A percentile compares a stretch with the other conserved stretches of the same genome.
Evolutionary conservation across 1,140 invertebrate species (phyloP).

Genomic region (Calycopis cecrops): DNA sequence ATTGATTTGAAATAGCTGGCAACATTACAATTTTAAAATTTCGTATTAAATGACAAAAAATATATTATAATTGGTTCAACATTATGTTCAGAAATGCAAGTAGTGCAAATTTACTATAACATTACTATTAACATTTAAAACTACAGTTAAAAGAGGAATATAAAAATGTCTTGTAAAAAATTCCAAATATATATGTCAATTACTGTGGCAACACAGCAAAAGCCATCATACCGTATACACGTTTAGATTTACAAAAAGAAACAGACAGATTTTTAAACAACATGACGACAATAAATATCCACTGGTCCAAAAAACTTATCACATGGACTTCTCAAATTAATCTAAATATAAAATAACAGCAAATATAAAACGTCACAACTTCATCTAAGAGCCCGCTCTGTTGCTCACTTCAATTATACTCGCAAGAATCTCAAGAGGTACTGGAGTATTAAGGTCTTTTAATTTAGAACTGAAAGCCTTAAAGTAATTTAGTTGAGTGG

Average conservation of each 20-base stretch:
- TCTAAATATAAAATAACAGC: conserved; percentile 9
- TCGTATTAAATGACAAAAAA: too few species aligned
- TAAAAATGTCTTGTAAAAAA: conserved; percentile 7
- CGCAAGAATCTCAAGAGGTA: conserved; percentile 13
- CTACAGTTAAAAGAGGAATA: conserved; percentile 4
- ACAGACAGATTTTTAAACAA: neutral
- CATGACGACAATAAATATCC: conserved; percentile 1
- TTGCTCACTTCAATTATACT: neutral
- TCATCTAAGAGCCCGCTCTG: neutral
- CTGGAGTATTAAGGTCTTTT: conserved; percentile 10
- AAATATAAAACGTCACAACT: conserved; percentile 1
- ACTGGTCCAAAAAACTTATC: conserved; percentile 4
- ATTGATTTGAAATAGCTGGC: too few species aligned
- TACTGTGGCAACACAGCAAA: too few species aligned
- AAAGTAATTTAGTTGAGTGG: conserved; percentile 19
- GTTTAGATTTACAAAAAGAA: conserved; percentile 3
- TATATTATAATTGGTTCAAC: too few species aligned
- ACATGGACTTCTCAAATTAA: neutral
- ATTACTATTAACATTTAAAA: conserved; percentile 2
- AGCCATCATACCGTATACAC: neutral
- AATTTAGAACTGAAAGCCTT: conserved; percentile 3
- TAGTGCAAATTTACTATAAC: neutral
- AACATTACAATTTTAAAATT: neutral
- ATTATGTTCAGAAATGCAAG: neutral
- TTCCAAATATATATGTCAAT: conserved; percentile 3